Conservation (phyloP, 2,797 vertebrate genomes). For the Eremophila alpestris region DNA sequence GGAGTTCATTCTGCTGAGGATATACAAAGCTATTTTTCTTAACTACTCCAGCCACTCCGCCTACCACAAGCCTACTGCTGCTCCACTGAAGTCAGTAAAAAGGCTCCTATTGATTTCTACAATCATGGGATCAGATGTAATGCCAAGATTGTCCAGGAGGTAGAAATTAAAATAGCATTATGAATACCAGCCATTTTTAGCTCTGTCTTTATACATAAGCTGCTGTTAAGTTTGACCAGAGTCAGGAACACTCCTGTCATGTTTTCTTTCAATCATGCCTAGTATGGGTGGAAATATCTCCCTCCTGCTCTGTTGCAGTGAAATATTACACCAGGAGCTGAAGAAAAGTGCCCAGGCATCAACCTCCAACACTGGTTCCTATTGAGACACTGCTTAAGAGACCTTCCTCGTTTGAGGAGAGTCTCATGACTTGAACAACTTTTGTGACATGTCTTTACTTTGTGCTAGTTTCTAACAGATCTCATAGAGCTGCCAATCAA, state of each 20-base stretch:
- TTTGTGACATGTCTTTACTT: neutral
- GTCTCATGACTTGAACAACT: neutral
- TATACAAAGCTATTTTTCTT: neutral
- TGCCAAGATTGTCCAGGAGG: neutral
- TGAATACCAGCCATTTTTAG: neutral
- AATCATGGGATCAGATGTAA: neutral
- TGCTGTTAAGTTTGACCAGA: neutral
- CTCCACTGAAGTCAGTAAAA: neutral
- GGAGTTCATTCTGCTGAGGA: neutral
- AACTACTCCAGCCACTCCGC: neutral
- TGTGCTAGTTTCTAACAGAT: neutral
- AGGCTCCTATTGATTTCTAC: conserved; percentile 16
- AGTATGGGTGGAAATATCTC: neutral
- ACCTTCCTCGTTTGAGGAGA: neutral
- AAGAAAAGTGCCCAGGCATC: neutral
- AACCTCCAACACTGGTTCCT: neutral
- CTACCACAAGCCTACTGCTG: neutral
- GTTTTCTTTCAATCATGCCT: neutral
- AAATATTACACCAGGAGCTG: neutral
- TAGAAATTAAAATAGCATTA: neutral
- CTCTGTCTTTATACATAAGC: neutral
- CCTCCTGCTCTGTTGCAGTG: neutral
- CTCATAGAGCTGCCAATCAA: neutral
- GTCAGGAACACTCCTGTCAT: neutral
- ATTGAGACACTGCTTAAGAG: neutral